A percentile compares a stretch with the other conserved stretches of the same genome.
Conservation (phyloP, 1,140 invertebrate genomes). For the Phymastichus coffea region DNA sequence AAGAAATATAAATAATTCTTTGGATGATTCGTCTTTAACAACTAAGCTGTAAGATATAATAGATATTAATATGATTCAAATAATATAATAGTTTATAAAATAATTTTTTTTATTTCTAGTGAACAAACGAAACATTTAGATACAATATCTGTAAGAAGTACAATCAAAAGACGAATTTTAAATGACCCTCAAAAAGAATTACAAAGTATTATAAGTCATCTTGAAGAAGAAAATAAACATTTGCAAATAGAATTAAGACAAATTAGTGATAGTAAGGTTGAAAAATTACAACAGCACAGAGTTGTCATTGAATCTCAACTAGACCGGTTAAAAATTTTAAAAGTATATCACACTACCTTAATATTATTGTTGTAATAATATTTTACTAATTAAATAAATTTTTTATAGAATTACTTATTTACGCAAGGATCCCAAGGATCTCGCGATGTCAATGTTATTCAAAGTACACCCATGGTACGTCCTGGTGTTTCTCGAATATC, state of each 20-base stretch:
- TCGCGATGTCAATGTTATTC: conserved; percentile 42
- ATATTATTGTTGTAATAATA: conserved; percentile 1
- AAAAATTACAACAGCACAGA: conserved; percentile 51
- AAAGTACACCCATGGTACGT: conserved; percentile 53
- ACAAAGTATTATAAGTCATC: conserved; percentile 58
- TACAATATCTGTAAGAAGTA: conserved; percentile 43
- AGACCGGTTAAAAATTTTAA: conserved; percentile 55
- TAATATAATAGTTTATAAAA: background rate
- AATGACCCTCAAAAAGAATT: conserved; percentile 56
- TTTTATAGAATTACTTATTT: conserved; percentile 50
- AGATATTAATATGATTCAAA: background rate
- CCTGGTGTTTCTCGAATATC: conserved; percentile 42
- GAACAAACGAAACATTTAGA: conserved; percentile 39
- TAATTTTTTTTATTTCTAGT: conserved; percentile 27
- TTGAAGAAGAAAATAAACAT: conserved; percentile 59
- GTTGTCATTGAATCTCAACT: conserved; percentile 55
- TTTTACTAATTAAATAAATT: conserved; percentile 12
- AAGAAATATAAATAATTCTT: conserved; percentile 32
- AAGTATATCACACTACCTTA: conserved; percentile 39
- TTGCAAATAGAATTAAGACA: conserved; percentile 48
- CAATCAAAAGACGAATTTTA: conserved; percentile 45
- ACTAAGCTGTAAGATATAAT: conserved; percentile 31
- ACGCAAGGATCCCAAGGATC: conserved; percentile 34
- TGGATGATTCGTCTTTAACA: conserved; percentile 40
- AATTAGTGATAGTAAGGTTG: conserved; percentile 46